A percentile compares a stretch with the other conserved stretches of the same genome.
Conservation (phyloP, 2,797 vertebrate genomes). For the Sparidentex hasta region DNA sequence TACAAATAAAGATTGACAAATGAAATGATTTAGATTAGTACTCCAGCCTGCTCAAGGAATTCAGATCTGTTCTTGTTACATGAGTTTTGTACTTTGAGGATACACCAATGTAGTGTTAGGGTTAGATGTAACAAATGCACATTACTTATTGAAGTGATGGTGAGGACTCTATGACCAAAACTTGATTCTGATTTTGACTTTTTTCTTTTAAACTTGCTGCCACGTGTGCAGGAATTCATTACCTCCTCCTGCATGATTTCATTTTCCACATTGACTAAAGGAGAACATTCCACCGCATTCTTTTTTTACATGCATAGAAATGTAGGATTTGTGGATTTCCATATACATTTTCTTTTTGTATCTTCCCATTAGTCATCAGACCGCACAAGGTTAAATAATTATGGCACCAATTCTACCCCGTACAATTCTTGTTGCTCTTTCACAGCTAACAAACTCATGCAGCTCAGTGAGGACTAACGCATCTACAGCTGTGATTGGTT, state of each 20-base stretch:
- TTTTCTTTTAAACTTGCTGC: not conserved
- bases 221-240: not conserved
- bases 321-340: constrained; percentile 6
- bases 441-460: constrained; percentile 32
- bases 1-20: not conserved
- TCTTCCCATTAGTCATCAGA: constrained; percentile 7
- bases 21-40: not conserved
- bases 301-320: not conserved
- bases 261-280: no score
- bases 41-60: not conserved
- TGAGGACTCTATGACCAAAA: not conserved
- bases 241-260: not conserved
- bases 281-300: not conserved
- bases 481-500: not conserved
- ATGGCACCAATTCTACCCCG: constrained; percentile 7
- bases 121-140: not conserved
- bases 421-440: constrained; percentile 25
- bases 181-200: no score
- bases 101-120: not conserved
- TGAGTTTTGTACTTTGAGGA: constrained; percentile 7
- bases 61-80: not conserved
- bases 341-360: not conserved
- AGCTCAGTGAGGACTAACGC: constrained; percentile 24
- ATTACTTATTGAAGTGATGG: no score
- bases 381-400: not conserved